A percentile compares a stretch with the other conserved stretches of the same genome.
Conservation (phyloP, 2,888 invertebrate species). For the Anoplius nigerrimus region DNA sequence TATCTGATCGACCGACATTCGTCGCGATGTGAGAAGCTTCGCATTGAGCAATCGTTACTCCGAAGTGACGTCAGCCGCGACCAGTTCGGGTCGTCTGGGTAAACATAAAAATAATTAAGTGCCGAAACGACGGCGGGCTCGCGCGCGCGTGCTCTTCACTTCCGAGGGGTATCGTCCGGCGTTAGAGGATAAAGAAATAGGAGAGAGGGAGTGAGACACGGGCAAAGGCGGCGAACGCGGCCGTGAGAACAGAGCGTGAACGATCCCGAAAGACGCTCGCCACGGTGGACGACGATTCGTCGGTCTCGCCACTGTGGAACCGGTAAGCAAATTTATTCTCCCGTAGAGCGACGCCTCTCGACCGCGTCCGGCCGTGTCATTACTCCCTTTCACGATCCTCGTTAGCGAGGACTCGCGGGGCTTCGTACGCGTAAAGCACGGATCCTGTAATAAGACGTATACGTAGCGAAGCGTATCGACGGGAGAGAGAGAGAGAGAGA, state of each 20-base stretch:
- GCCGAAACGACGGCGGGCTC: neutral
- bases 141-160: too few relatives aligned
- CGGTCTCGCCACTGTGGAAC: conserved; percentile 52
- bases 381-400: conserved; percentile 70
- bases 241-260: conserved; percentile 23
- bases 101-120: conserved; percentile 6
- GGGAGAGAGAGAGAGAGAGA: neutral
- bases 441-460: conserved; percentile 52
- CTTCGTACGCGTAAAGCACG: conserved; percentile 46
- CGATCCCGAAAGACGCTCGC: conserved; percentile 24
- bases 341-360: conserved; percentile 58
- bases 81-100: neutral
- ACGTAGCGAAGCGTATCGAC: conserved; percentile 40
- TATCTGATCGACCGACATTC: too few relatives aligned
- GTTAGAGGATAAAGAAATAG: neutral
- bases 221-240: neutral
- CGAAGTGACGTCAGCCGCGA: neutral
- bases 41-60: too few relatives aligned
- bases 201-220: neutral
- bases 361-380: conserved; percentile 70
- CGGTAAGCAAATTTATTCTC: conserved; percentile 69
- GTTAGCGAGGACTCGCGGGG: conserved; percentile 57
- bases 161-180: neutral
- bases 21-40: too few relatives aligned
- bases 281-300: conserved; percentile 37